Evolutionary conservation across 2,797 vertebrate species (phyloP).

Genomic region (Hydrocynus forskahlii): DNA sequence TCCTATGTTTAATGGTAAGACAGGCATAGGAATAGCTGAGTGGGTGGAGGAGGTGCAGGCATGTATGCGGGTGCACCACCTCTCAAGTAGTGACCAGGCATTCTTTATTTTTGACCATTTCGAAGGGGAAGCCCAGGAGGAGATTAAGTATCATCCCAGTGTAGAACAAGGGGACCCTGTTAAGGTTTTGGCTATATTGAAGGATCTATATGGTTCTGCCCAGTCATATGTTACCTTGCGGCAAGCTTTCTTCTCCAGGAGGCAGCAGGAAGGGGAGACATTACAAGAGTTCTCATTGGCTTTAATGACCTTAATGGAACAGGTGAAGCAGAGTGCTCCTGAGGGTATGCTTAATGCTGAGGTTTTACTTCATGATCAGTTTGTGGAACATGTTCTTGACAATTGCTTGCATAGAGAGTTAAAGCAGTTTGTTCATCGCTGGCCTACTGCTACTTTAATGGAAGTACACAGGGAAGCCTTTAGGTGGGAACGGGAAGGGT

Average conservation of each 20-base stretch:
- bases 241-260: constrained; percentile 14
- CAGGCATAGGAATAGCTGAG: not conserved
- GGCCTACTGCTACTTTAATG: constrained; percentile 12
- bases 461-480: not conserved
- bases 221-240: not conserved
- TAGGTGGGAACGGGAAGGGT: not conserved
- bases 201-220: not conserved
- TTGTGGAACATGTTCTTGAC: constrained; percentile 44
- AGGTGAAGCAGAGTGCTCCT: not conserved
- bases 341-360: constrained; percentile 11
- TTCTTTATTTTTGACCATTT: constrained; percentile 25
- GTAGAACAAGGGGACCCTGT: not conserved
- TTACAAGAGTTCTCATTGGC: constrained; percentile 14
- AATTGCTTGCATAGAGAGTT: not conserved
- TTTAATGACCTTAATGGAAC: constrained; percentile 10
- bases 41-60: not conserved
- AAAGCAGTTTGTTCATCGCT: constrained; percentile 17
- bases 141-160: not conserved
- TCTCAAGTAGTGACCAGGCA: not conserved
- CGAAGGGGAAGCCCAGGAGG: not conserved
- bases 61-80: not conserved
- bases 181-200: not conserved
- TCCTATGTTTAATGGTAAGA: not conserved
- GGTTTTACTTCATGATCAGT: constrained; percentile 31
- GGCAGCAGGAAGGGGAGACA: constrained; percentile 29